A percentile compares a stretch with the other conserved stretches of the same genome.
phyloP scores from a whole-genome alignment of 2,888 invertebrate species.

The Agelastica alni region DNA sequence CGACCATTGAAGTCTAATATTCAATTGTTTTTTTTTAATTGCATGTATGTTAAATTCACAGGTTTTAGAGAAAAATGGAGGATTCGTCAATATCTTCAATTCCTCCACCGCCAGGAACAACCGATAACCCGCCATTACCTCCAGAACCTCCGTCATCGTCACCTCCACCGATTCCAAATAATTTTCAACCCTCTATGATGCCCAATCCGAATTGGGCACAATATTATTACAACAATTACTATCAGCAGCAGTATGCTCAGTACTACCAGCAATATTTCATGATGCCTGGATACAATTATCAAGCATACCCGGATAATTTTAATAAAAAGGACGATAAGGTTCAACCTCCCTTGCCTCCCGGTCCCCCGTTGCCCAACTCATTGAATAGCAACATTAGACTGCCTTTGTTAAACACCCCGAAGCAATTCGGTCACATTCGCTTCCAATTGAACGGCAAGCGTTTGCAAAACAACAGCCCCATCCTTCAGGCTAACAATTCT shows the following conservation, averaged over 20 bases:
- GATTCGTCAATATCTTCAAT: conserved; percentile 34
- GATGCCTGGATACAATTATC: conserved; percentile 46
- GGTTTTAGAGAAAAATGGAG: conserved; percentile 33
- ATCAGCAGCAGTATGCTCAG: conserved; percentile 54
- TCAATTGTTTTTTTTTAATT: background rate
- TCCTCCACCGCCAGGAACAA: conserved; percentile 41
- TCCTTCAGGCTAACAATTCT: conserved; percentile 52
- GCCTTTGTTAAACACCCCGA: conserved; percentile 48
- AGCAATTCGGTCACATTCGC: conserved; percentile 60
- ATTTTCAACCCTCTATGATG: conserved; percentile 3
- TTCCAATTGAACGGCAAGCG: conserved; percentile 61
- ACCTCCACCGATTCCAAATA: conserved; percentile 20
- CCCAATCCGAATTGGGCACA: conserved; percentile 32
- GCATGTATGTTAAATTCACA: too few relatives aligned
- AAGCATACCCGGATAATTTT: conserved; percentile 41
- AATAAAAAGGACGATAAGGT: conserved; percentile 47
- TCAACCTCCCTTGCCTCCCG: conserved; percentile 64
- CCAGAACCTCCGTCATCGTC: conserved; percentile 34
- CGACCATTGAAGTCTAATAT: background rate
- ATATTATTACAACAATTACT: conserved; percentile 36
- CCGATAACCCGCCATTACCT: conserved; percentile 41
- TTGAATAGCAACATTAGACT: conserved; percentile 45
- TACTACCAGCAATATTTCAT: conserved; percentile 59
- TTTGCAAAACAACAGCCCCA: conserved; percentile 47
- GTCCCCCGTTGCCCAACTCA: conserved; percentile 51